A percentile compares a stretch with the other conserved stretches of the same genome.
These are phyloP conservation scores for Malurus alboscapulatus DNA, from an alignment of 2,113 vertebrate genomes.

Conservation along the genomic window DNA sequence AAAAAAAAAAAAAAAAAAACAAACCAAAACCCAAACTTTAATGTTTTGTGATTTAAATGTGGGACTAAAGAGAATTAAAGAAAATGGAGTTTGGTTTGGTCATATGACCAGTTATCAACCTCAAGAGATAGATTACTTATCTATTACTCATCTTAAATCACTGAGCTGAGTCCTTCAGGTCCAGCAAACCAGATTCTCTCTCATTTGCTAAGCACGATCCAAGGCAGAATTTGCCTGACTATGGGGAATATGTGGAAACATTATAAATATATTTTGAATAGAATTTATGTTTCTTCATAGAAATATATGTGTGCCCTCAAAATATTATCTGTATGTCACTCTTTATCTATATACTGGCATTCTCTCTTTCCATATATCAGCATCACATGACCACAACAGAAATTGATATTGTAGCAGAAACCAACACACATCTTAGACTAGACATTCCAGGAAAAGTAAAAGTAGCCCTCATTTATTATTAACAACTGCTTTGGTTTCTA, in stretches of 20 bases:
- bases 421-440: accelerated
- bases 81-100: background rate
- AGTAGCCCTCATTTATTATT: background rate
- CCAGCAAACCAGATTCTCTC: background rate
- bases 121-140: background rate
- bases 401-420: background rate
- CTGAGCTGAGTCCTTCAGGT: background rate
- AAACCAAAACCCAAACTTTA: background rate
- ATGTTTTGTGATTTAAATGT: background rate
- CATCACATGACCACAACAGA: background rate
- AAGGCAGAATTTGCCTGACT: background rate
- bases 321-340: background rate
- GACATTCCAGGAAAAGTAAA: background rate
- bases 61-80: background rate
- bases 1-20: too few species aligned
- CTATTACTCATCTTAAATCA: background rate
- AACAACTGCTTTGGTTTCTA: background rate
- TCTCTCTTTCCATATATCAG: background rate
- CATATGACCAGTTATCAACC: accelerated
- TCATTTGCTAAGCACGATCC: background rate
- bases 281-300: background rate
- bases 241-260: accelerated
- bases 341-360: background rate
- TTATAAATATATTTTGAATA: background rate
- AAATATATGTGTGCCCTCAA: background rate